Evolutionary conservation across 2,888 invertebrate species (phyloP).

Genomic region (Pyrrhia umbra): DNA sequence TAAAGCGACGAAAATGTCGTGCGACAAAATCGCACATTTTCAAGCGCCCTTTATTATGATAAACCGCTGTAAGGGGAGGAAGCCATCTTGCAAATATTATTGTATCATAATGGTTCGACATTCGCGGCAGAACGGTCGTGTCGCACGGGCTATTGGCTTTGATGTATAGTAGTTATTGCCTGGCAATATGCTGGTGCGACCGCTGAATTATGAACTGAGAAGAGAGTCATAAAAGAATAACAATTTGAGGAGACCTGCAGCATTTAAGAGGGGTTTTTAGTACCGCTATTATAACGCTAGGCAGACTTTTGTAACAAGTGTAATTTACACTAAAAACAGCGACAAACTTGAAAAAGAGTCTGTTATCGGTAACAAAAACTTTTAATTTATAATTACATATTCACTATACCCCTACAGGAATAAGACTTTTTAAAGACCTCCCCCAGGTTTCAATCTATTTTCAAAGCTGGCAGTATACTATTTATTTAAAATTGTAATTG

Average conservation of each 20-base stretch:
- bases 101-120: slow-evolving; percentile 64
- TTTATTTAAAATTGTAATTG: too few relatives aligned
- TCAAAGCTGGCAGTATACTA: too few relatives aligned
- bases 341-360: too few relatives aligned
- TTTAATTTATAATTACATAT: too few relatives aligned
- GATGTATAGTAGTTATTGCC: slow-evolving; percentile 30
- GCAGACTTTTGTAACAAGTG: too few relatives aligned
- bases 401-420: too few relatives aligned
- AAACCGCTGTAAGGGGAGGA: slow-evolving; percentile 59
- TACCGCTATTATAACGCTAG: too few relatives aligned
- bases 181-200: not conserved
- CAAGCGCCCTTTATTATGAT: slow-evolving; percentile 61
- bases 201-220: not conserved
- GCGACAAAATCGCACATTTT: slow-evolving; percentile 32
- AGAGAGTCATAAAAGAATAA: not conserved
- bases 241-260: not conserved
- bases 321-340: too few relatives aligned
- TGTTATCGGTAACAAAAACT: too few relatives aligned
- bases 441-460: too few relatives aligned
- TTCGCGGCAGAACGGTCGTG: slow-evolving; percentile 54
- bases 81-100: slow-evolving; percentile 73
- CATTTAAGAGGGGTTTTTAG: not conserved
- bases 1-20: slow-evolving; percentile 32
- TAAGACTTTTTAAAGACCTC: too few relatives aligned
- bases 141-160: slow-evolving; percentile 66